phyloP scores from a whole-genome alignment of 37 sponge, comb jelly and placozoan genomes.

The Tethya wilhelma region DNA sequence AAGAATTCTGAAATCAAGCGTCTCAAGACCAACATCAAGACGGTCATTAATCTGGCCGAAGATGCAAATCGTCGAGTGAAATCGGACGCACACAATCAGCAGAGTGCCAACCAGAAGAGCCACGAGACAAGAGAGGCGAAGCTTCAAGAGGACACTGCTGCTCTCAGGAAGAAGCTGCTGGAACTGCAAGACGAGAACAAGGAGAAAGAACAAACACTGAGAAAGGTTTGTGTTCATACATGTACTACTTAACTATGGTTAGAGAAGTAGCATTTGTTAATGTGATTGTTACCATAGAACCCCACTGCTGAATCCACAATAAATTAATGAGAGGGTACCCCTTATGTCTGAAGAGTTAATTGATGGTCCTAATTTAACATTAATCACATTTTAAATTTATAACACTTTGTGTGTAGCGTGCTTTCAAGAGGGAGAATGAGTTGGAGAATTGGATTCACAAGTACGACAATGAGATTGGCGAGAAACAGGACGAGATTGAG shows the following conservation, averaged over 20 bases:
- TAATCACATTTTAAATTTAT: too few relatives aligned
- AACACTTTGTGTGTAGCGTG: too few relatives aligned
- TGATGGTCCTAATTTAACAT: too few relatives aligned
- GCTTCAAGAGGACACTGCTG: constrained; percentile 65
- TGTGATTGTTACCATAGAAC: too few relatives aligned
- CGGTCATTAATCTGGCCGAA: constrained; percentile 71
- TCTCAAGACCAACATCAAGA: constrained; percentile 67
- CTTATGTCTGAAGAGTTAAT: too few relatives aligned
- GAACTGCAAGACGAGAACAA: constrained; percentile 61
- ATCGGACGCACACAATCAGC: constrained; percentile 72
- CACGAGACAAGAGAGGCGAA: constrained; percentile 37
- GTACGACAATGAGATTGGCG: constrained; percentile 94
- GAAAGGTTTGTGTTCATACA: constrained; percentile 64
- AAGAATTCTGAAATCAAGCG: constrained; percentile 59
- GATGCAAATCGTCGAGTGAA: constrained; percentile 69
- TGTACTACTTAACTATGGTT: too few relatives aligned
- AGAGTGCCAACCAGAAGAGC: constrained; percentile 27
- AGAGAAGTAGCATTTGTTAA: too few relatives aligned
- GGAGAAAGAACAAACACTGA: constrained; percentile 76
- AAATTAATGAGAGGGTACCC: too few relatives aligned
- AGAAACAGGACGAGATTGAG: constrained; percentile 88
- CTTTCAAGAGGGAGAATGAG: constrained; percentile 87
- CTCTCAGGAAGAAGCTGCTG: constrained; percentile 64
- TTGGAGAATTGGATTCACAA: constrained; percentile 96
- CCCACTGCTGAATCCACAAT: too few relatives aligned